Evolutionary conservation across 1,140 invertebrate species (phyloP), one percentile per base, ranked within the genome.

Genomic region (Dinothrombium tinctorium): DNA sequence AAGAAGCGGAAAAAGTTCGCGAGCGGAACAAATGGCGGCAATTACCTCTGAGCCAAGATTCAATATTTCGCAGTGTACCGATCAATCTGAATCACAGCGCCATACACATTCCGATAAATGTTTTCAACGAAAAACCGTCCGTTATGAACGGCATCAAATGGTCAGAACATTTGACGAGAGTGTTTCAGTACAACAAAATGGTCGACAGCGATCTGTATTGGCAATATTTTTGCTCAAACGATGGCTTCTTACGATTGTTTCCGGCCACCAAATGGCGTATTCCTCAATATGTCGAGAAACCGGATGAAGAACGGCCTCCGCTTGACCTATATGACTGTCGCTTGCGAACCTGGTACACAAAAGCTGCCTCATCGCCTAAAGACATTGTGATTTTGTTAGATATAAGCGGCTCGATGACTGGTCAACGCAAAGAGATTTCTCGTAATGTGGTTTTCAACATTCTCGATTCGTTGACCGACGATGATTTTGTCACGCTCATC

Each of bases 341-440:
- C 7, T 72, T 76, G 14, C 63, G 77, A 33, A 76, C 76, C 19
- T 90, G 84, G 83, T 98, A 90, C 56, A 89, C 95, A 44, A 78
- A 92, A 60, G 89, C 90, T 2, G 82, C 90, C 0, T 90, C 87
- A 1, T 89, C 84, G 49, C 86, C 87, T 7, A 98, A 98, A 60
- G 89, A 98, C 55, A 73, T 98, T 47, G 71, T 99, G 15, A 90
- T 99, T 44, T 60, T 99, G 19, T 65, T 99, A 29, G 94, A 99
- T 56, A 72, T 82, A 24, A 65, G 83, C 42, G 94, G 94, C n/a
- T 95, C 89, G 11, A 99, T 99, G 94, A 77, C 74, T 17, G 92
- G 39, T 22, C 26, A 40, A 32, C 66, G 86, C 47, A 71, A 77
- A 53, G 78, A 84, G 59, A 92, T 98, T 45, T 87, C 90, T 5